These are phyloP conservation scores for Sinotaia quadrata DNA, from an alignment of 2,888 invertebrate species.

Conservation along the genomic window DNA sequence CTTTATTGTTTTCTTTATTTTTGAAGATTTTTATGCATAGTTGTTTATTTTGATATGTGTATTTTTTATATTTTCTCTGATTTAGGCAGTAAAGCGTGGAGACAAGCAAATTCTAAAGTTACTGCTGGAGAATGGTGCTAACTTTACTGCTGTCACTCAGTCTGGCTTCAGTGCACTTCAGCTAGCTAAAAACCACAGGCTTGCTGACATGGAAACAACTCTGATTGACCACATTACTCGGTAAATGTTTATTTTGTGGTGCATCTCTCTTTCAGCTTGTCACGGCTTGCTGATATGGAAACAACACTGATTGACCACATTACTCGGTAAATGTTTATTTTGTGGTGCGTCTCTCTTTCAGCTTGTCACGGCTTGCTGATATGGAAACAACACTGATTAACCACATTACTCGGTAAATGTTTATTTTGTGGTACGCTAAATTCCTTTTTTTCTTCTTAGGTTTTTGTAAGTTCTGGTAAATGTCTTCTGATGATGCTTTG, in stretches of 20 bases:
- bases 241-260: conserved; percentile 52
- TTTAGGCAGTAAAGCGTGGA: conserved; percentile 65
- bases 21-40: not conserved
- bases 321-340: conserved; percentile 48
- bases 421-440: no score
- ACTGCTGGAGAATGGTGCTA: conserved; percentile 67
- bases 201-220: conserved; percentile 57
- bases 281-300: conserved; percentile 51
- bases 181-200: conserved; percentile 54
- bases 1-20: not conserved
- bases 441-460: no score
- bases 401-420: conserved; percentile 65
- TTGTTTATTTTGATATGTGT: not conserved
- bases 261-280: not conserved
- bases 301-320: conserved; percentile 63
- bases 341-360: no score
- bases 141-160: conserved; percentile 58
- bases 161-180: conserved; percentile 63
- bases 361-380: conserved; percentile 49
- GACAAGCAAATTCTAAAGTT: conserved; percentile 63
- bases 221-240: conserved; percentile 62
- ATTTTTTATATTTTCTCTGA: not conserved
- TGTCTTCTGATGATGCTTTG: no score
- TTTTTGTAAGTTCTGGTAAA: no score
- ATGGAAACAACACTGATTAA: conserved; percentile 60